phyloP scores from a whole-genome alignment of 2,888 invertebrate genomes.

The Carabus problematicus region DNA sequence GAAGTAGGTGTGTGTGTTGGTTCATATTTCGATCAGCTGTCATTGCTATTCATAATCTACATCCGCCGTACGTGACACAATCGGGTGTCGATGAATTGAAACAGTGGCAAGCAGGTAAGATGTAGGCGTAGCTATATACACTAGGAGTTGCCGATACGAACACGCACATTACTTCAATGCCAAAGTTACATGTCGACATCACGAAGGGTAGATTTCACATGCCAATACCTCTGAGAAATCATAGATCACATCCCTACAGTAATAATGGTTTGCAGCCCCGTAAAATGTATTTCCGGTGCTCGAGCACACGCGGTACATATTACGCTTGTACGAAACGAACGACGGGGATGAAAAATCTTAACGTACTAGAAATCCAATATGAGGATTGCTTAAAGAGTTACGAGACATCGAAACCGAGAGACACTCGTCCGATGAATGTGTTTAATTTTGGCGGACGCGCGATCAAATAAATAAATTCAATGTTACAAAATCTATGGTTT shows the following conservation, averaged over 20 bases:
- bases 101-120: too few relatives aligned
- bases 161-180: not conserved
- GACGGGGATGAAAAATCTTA: slow-evolving; percentile 21
- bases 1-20: too few relatives aligned
- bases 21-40: not conserved
- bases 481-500: too few relatives aligned
- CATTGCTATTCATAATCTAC: slow-evolving; percentile 29
- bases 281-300: slow-evolving; percentile 30
- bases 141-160: too few relatives aligned
- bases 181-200: slow-evolving; percentile 11
- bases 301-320: slow-evolving; percentile 24
- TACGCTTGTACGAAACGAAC: not conserved
- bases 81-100: slow-evolving; percentile 14
- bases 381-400: slow-evolving; percentile 25
- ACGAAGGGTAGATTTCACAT: slow-evolving; percentile 26
- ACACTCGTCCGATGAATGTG: not conserved
- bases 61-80: slow-evolving; percentile 31
- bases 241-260: slow-evolving; percentile 29
- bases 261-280: slow-evolving; percentile 28
- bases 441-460: too few relatives aligned
- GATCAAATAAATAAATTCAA: too few relatives aligned
- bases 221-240: slow-evolving; percentile 36
- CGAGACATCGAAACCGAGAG: slow-evolving; percentile 25
- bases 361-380: slow-evolving; percentile 35
- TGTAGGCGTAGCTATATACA: too few relatives aligned